These are phyloP conservation scores for Leuciscus waleckii DNA, from an alignment of 2,797 vertebrate species.

Conservation along the genomic window DNA sequence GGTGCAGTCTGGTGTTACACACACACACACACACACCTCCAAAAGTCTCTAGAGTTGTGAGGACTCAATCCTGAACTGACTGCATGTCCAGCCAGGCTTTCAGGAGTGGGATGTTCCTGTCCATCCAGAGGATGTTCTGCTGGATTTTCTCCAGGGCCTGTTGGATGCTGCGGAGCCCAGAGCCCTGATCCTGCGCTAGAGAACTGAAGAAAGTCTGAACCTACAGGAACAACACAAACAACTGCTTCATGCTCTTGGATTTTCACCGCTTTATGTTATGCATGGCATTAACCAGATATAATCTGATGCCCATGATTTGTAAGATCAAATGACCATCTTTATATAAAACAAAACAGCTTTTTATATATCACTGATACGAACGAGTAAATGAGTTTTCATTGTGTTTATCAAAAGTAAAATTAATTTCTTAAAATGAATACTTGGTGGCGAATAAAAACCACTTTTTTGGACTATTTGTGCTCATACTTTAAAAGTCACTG, in stretches of 20 bases:
- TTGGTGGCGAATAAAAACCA: neutral
- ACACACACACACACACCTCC: too few relatives aligned
- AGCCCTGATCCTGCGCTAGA: conserved; percentile 79
- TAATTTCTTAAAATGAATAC: neutral
- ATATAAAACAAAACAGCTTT: neutral
- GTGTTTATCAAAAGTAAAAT: neutral
- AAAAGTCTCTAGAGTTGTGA: neutral
- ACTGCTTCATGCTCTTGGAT: too few relatives aligned
- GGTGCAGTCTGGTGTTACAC: neutral
- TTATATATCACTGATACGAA: neutral
- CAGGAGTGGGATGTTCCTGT: conserved; percentile 82
- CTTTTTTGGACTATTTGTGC: neutral
- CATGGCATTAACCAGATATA: neutral
- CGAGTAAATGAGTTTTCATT: neutral
- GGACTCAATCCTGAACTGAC: neutral
- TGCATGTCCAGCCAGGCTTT: conserved; percentile 77
- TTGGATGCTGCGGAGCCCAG: conserved; percentile 84
- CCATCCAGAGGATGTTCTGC: conserved; percentile 90
- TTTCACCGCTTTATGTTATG: neutral
- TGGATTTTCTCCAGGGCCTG: conserved; percentile 86
- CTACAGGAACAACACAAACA: conserved; percentile 67
- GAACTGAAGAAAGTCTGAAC: conserved; percentile 84
- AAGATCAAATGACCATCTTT: neutral
- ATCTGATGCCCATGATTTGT: neutral
- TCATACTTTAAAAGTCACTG: neutral